Evolutionary conservation across 2,113 vertebrate genomes (phyloP).

Genomic region (Mola mola): DNA sequence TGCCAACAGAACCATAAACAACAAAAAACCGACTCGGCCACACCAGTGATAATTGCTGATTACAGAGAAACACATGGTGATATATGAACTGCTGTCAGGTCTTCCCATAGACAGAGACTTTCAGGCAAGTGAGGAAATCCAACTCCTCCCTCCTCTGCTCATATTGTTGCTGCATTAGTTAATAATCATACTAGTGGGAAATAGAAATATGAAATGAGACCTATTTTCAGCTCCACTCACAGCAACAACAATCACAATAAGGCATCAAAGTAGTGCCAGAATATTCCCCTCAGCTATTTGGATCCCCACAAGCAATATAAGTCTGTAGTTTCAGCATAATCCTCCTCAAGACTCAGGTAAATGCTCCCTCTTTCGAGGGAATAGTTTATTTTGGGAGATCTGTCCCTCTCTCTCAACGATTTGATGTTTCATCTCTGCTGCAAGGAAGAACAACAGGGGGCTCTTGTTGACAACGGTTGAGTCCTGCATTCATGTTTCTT

Average conservation of each 20-base stretch:
- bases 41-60: too few species aligned
- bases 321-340: constrained; percentile 22
- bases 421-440: constrained; percentile 30
- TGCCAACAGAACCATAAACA: neutral
- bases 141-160: too few species aligned
- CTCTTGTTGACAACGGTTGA: constrained; percentile 20
- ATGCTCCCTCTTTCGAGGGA: constrained; percentile 7
- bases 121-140: too few species aligned
- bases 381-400: constrained; percentile 37
- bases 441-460: constrained; percentile 34
- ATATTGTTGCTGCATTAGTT: too few species aligned
- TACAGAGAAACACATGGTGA: neutral
- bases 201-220: neutral
- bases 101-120: neutral
- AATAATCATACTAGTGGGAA: too few species aligned
- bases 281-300: constrained; percentile 16
- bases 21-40: too few species aligned
- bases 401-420: constrained; percentile 12
- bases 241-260: constrained; percentile 1
- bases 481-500: constrained; percentile 36
- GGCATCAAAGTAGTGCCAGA: neutral
- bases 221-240: constrained; percentile 21
- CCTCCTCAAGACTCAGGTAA: constrained; percentile 2
- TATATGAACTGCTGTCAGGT: neutral
- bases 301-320: constrained; percentile 1